Base-by-base conservation (phyloP, 23 tunicate species). In the Phallusia fumigata region DNA sequence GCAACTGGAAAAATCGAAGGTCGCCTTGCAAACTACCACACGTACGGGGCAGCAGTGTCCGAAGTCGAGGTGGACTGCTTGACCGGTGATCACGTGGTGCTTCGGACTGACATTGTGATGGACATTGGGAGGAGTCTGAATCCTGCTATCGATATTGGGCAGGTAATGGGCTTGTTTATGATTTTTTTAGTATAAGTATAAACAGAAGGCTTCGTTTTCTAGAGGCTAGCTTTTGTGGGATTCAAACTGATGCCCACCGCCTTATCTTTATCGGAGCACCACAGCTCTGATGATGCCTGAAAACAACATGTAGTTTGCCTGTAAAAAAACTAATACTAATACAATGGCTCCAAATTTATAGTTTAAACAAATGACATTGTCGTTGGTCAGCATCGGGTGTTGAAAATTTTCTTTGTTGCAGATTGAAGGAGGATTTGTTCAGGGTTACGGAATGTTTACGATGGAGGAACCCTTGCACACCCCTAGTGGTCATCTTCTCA, bases 61-160 rank as follows among this genome's bases (percentile, higher is more conserved):
- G 86, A 88, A 79, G 98, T 93, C 13, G 98, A 93, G 81, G 64
- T 93, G 15, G 98, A 93, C 74, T 92, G 91, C 65, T 52, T 93
- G 75, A 93, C 98, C 31, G 98, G 98, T 10, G 90, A 93, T 74
- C 98, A 93, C 80, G 79, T 64, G 22, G 81, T 89, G 30, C 33
- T 89, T 52, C 51, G 82, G 52, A 85, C 90, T 35, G 98, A 93
- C 44, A 89, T 93, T 24, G 90, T 93, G 15, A 93, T 93, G 79
- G 98, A 93, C 53, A 90, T 86, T 19, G 98, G 98, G 31, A 89
- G 84, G 52, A 88, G 93, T 53, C 52, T 93, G 1, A 93, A 93
- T 65, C 98, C 98, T 15, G 89, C 86, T 18, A 53, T 93, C 30
- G 98, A 93, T 53, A 85, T 93, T 77, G 94, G 98, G 33, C 98